Base-by-base conservation (phyloP, 2,797 vertebrate species). In the Apogon hyalosoma region DNA sequence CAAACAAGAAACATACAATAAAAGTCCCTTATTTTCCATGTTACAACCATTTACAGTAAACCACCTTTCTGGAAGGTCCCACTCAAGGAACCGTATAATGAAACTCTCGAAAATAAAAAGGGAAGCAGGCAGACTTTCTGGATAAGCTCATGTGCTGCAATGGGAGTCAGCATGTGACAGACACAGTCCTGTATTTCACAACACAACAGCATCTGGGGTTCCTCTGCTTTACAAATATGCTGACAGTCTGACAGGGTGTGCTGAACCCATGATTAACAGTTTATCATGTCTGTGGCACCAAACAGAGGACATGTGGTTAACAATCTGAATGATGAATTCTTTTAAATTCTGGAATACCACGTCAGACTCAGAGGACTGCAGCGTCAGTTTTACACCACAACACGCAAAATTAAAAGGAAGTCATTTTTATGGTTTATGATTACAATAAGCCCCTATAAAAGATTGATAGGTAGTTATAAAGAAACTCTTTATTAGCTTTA, bases 141-240 rank as follows among this genome's bases (percentile, higher is more conserved):
- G 21, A 83, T 60, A 52, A 18, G 24, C 47, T 60, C 14, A 13
- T 63, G 52, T 54, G 64, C 70, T 70, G 38, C 33, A 71, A 41
- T n/a, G 47, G 6, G 28, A 52, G 40, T 57, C n/a, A 58, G 18
- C 90, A 93, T 92, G 91, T 94, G 93, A 94, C 84, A 61, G 61
- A 85, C 69, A 61, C 6, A 58, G 40, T 11, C 49, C 53, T 41
- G 18, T 40, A 41, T 92, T 92, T 88, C 88, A 80, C 86, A 93
- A 94, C 72, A 51, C 15, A 39, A 4, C 39, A 64, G 14, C 77
- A 85, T 84, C 39, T 66, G 55, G 51, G 58, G 73, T 72, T 77
- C 69, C 72, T 64, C 58, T 66, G 69, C 76, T 50, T 55, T 15
- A 19, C 15, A 42, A 74, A 84, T 75, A 43, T 82, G 83, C 84